Conservation (phyloP, 2,113 vertebrate genomes). For the Vidua macroura region DNA sequence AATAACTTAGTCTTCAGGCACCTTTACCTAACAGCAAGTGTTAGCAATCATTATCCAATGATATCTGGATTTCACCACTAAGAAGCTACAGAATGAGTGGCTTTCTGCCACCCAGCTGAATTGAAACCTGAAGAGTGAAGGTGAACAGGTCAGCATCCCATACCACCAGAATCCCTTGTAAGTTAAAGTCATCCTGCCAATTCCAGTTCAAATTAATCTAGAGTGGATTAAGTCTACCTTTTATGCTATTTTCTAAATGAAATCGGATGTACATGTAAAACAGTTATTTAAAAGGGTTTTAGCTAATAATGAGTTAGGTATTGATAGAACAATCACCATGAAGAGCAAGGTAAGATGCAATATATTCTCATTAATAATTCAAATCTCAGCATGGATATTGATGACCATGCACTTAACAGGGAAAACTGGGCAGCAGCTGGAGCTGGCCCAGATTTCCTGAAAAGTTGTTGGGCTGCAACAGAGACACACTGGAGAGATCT, state of each 20-base stretch:
- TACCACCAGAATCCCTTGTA: not conserved
- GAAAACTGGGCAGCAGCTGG: not conserved
- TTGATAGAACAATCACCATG: conserved; percentile 12
- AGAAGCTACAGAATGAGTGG: not conserved
- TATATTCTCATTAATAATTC: conserved; percentile 49
- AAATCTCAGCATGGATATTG: conserved; percentile 3
- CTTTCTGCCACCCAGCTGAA: not conserved
- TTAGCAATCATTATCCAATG: not conserved
- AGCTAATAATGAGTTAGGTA: conserved; percentile 21
- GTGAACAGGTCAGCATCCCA: not conserved
- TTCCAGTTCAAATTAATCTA: conserved; percentile 6
- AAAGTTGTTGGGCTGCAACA: not conserved
- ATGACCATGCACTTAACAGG: conserved; percentile 10
- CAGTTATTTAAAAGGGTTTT: conserved; percentile 38
- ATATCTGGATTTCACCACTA: not conserved
- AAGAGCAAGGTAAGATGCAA: conserved; percentile 34
- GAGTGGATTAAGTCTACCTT: not conserved
- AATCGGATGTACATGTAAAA: conserved; percentile 31
- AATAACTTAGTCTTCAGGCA: not conserved
- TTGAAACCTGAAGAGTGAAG: not conserved
- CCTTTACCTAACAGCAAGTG: not conserved
- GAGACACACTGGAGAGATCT: not conserved
- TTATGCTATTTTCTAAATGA: conserved; percentile 42
- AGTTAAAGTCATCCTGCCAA: not conserved
- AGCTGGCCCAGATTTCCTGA: conserved; percentile 10